These are phyloP conservation scores for Muraenolepis orangiensis DNA, from an alignment of 2,797 vertebrate species.

Conservation along the genomic window DNA sequence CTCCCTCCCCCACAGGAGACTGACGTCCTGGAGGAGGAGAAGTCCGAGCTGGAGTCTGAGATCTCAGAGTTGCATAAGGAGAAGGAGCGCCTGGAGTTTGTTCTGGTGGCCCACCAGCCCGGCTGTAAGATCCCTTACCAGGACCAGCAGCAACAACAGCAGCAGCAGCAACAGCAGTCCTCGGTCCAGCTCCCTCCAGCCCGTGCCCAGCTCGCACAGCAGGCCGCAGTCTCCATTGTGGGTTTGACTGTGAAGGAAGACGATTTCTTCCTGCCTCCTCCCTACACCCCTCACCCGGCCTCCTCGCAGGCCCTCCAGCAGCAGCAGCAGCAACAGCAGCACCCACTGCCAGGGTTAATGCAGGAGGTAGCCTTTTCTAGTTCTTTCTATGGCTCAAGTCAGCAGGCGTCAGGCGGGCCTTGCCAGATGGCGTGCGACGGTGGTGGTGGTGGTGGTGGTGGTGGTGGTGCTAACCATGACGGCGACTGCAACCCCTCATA, in stretches of 20 bases:
- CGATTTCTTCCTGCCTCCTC: conserved; percentile 80
- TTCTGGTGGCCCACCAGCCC: conserved; percentile 91
- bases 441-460: conserved; percentile 71
- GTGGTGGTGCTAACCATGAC: conserved; percentile 59
- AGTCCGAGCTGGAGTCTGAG: conserved; percentile 92
- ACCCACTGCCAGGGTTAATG: conserved; percentile 77
- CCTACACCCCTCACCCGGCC: conserved; percentile 73
- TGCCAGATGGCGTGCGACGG: conserved; percentile 77
- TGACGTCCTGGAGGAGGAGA: conserved; percentile 92
- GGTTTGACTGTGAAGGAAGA: conserved; percentile 85
- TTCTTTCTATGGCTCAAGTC: conserved; percentile 91
- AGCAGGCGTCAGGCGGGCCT: conserved; percentile 78
- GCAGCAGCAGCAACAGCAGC: conserved; percentile 62
- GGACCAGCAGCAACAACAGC: conserved; percentile 63
- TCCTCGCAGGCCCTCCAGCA: conserved; percentile 67
- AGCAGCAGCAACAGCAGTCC: conserved; percentile 53
- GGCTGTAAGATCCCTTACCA: conserved; percentile 90
- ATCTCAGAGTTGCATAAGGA: conserved; percentile 95
- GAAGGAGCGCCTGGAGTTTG: conserved; percentile 94
- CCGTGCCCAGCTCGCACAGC: conserved; percentile 70
- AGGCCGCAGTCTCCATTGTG: conserved; percentile 77
- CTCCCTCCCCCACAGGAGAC: conserved; percentile 80
- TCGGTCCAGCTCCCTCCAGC: conserved; percentile 54
- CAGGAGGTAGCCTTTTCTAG: conserved; percentile 91
- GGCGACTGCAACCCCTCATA: conserved; percentile 89